Conservation (phyloP, 2,888 invertebrate species). For the Malthinus flaveolus region DNA sequence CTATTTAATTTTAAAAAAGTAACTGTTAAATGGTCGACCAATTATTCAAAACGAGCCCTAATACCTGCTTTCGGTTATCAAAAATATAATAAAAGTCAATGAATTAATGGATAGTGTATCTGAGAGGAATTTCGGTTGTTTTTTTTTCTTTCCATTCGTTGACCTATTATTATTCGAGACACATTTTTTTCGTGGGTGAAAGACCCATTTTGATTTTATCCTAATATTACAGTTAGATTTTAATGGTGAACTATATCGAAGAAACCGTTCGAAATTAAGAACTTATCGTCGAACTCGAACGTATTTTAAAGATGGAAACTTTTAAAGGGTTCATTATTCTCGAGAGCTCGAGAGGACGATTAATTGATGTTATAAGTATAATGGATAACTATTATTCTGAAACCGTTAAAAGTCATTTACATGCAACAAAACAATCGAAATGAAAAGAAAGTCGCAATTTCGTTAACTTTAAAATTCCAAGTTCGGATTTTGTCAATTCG, state of each 20-base stretch:
- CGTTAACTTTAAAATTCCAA: slow-evolving; percentile 24
- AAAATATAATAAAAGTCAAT: not conserved
- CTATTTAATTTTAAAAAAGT: not conserved
- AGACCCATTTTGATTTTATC: slow-evolving; percentile 22
- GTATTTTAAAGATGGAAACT: not conserved
- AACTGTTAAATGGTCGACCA: slow-evolving; percentile 2
- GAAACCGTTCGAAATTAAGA: slow-evolving; percentile 21
- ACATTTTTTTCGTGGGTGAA: slow-evolving; percentile 19
- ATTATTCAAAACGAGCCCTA: slow-evolving; percentile 5
- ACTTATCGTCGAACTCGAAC: slow-evolving; percentile 8
- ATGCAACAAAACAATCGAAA: no score
- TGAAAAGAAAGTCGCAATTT: slow-evolving; percentile 7
- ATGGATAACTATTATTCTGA: no score
- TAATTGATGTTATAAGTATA: no score
- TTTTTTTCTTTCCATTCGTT: slow-evolving; percentile 2
- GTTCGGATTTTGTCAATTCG: slow-evolving; percentile 29
- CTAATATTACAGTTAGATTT: slow-evolving; percentile 13
- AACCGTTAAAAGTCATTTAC: no score
- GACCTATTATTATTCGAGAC: slow-evolving; percentile 15
- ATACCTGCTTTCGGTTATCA: slow-evolving; percentile 1
- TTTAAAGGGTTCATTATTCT: no score
- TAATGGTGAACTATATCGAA: slow-evolving; percentile 7
- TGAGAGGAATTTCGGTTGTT: slow-evolving; percentile 8
- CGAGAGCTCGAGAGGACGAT: no score
- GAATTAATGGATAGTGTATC: not conserved